Evolutionary conservation across 1,140 invertebrate species (phyloP), one percentile per base, ranked within the genome.

Genomic region (Aphaenogaster floridana): DNA sequence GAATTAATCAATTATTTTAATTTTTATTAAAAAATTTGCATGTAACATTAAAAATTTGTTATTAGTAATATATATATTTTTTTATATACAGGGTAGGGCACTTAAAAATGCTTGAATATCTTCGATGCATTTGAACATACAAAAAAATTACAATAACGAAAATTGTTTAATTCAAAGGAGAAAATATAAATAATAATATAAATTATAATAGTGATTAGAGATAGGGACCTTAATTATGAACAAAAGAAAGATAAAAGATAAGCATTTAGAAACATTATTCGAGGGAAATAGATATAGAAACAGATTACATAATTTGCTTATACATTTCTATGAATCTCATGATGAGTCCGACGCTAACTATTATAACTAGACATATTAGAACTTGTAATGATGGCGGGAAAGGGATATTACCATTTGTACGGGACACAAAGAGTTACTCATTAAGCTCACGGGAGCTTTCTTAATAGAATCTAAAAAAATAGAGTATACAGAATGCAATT

Each of bases 361-460:
- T 72, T 59, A 48, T 7, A 34, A 17, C 1, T 17, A 13, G 7
- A 9, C 59, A 39, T 54, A 17, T 36, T 34, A n/a, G 34, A 42
- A 9, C 34, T 66, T 52, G 52, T 13, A 72, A 8, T 15, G 11
- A 28, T 21, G n/a, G 1, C 52, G 39, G n/a, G n/a, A 48, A 66
- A 42, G 15, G 8, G 11, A 81, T 39, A 83, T 36, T 48, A 83
- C 28, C 42, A 48, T 83, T 83, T 74, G 17, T 83, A 52, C 34
- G 17, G n/a, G 8, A 66, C 11, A 83, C 45, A 45, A 15, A 71
- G 17, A 74, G 39, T 74, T 39, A 63, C 34, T 74, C 34, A 57
- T 64, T 48, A 78, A 63, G 17, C 34, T 79, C 39, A 34, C 39
- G 42, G 15, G 21, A 45, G 13, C n/a, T 39, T 66, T 80, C 7